phyloP scores from a whole-genome alignment of 2,888 invertebrate species.

The Ypsolopha scabrella region DNA sequence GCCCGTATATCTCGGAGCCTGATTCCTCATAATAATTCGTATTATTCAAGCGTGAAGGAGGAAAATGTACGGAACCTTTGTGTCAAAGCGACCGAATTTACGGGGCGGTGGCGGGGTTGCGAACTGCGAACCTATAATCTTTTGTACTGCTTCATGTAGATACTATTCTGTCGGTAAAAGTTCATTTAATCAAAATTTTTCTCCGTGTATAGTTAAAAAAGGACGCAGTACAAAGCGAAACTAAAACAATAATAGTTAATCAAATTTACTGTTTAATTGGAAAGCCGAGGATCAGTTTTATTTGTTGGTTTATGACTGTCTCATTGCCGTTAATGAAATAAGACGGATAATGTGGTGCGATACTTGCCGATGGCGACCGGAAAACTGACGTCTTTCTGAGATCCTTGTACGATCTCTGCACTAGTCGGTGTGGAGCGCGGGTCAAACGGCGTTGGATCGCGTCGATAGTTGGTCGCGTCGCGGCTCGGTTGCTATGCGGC shows the following conservation, averaged over 20 bases:
- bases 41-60: background rate
- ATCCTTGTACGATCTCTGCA: slow-evolving; percentile 26
- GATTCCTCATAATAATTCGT: background rate
- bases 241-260: background rate
- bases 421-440: slow-evolving; percentile 5
- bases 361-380: slow-evolving; percentile 11
- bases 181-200: no score
- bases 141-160: no score
- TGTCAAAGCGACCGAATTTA: background rate
- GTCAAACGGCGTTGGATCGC: background rate
- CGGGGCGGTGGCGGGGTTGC: no score
- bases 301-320: slow-evolving; percentile 18
- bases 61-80: background rate
- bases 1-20: background rate
- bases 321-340: slow-evolving; percentile 23
- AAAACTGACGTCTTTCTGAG: slow-evolving; percentile 30
- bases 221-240: no score
- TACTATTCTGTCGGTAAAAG: no score
- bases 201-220: no score
- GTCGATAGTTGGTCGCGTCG: background rate
- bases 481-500: background rate
- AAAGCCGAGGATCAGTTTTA: slow-evolving; percentile 18
- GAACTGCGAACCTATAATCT: no score
- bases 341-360: slow-evolving; percentile 16
- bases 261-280: slow-evolving; percentile 2